These are phyloP conservation scores for Sialis lutaria DNA, from an alignment of 2,888 invertebrate genomes.

Conservation along the genomic window DNA sequence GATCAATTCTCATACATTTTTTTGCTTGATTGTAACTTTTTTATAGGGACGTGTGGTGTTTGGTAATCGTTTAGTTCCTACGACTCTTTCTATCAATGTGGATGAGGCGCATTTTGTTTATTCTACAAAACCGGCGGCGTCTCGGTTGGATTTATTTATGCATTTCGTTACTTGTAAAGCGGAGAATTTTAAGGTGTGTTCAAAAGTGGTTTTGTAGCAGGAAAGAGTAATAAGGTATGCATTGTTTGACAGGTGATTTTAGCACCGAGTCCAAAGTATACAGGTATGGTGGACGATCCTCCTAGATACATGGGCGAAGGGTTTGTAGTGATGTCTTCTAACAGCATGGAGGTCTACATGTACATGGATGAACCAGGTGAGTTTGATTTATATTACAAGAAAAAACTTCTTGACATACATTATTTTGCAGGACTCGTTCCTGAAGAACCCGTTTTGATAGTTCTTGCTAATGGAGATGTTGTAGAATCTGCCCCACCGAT, in stretches of 20 bases:
- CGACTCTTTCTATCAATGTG: slow-evolving; percentile 77
- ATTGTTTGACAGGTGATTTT: slow-evolving; percentile 44
- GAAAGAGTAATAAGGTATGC: slow-evolving; percentile 8
- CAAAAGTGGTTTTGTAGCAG: neutral
- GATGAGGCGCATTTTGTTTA: slow-evolving; percentile 91
- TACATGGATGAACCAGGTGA: slow-evolving; percentile 92
- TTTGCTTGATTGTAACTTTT: slow-evolving; percentile 4
- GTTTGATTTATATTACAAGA: slow-evolving; percentile 1
- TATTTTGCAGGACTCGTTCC: slow-evolving; percentile 49
- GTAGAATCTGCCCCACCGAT: slow-evolving; percentile 87
- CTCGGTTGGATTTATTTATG: slow-evolving; percentile 86
- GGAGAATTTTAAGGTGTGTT: slow-evolving; percentile 63
- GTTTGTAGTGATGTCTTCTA: slow-evolving; percentile 91
- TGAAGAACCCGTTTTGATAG: slow-evolving; percentile 76
- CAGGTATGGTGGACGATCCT: slow-evolving; percentile 83
- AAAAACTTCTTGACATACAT: too few relatives aligned
- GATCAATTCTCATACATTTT: neutral
- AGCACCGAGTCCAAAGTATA: slow-evolving; percentile 92
- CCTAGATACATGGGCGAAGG: slow-evolving; percentile 97
- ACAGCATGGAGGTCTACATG: slow-evolving; percentile 86
- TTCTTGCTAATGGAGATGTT: slow-evolving; percentile 81
- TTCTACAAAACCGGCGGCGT: slow-evolving; percentile 89
- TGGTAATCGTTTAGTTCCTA: slow-evolving; percentile 87
- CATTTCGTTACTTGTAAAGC: slow-evolving; percentile 88
- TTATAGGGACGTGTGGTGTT: slow-evolving; percentile 76